Evolutionary conservation across 2,888 invertebrate species (phyloP).

Genomic region (Thecophora atra): DNA sequence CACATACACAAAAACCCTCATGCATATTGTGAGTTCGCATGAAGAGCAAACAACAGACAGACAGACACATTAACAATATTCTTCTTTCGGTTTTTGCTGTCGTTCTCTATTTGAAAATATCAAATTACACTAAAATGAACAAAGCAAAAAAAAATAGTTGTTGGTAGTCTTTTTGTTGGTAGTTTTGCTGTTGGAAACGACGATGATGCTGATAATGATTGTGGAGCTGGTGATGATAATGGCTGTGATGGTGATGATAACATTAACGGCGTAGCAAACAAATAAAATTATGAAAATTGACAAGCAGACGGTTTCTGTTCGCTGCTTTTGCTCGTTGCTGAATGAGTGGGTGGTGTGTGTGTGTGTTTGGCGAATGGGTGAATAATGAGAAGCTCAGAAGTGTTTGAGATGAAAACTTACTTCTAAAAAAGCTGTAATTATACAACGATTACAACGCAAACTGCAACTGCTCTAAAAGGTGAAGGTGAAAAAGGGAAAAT

Average conservation of each 20-base stretch:
- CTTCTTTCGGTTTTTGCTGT: constrained; percentile 21
- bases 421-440: too few species aligned
- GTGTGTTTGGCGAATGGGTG: too few species aligned
- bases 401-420: too few species aligned
- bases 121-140: constrained; percentile 43
- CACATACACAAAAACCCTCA: constrained; percentile 15
- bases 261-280: constrained; percentile 35
- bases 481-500: too few species aligned
- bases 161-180: constrained; percentile 22
- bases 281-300: constrained; percentile 39
- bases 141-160: constrained; percentile 19
- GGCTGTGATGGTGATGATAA: constrained; percentile 18
- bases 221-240: constrained; percentile 19
- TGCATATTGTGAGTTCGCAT: not conserved
- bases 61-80: constrained; percentile 34
- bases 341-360: too few species aligned
- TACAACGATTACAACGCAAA: too few species aligned
- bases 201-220: constrained; percentile 21
- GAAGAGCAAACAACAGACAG: constrained; percentile 5
- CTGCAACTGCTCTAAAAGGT: too few species aligned
- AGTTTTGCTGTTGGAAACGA: constrained; percentile 13
- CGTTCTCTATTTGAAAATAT: constrained; percentile 41
- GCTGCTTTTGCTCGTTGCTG: not conserved
- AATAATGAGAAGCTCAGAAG: too few species aligned
- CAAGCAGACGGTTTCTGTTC: constrained; percentile 37